phyloP scores from a whole-genome alignment of 2,797 vertebrate species.

The Etheostoma perlongum region DNA sequence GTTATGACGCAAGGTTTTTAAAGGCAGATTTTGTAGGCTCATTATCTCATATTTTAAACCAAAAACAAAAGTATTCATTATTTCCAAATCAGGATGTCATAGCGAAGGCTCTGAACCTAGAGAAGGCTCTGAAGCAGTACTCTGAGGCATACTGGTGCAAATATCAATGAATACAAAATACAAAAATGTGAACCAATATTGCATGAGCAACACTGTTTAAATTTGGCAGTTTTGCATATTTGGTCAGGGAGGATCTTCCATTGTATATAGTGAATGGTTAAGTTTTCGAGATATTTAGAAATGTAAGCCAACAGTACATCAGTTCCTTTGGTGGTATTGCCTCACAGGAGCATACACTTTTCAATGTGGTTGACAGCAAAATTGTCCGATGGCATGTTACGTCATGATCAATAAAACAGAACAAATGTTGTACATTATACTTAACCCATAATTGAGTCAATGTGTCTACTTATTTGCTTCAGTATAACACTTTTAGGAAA shows the following conservation, averaged over 20 bases:
- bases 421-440: not conserved
- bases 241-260: not conserved
- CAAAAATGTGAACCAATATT: not conserved
- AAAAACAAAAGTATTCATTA: conserved; percentile 34
- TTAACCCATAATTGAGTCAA: not conserved
- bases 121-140: not conserved
- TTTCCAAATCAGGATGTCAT: conserved; percentile 19
- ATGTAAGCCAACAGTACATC: not conserved
- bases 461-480: not conserved
- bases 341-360: not conserved
- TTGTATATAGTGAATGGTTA: not conserved
- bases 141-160: not conserved
- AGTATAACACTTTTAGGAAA: too few species aligned
- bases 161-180: not conserved
- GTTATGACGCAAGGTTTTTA: conserved; percentile 38
- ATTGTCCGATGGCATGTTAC: not conserved
- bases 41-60: conserved; percentile 33
- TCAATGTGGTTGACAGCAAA: not conserved
- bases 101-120: not conserved
- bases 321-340: not conserved
- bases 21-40: conserved; percentile 25
- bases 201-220: not conserved
- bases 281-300: not conserved
- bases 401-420: conserved; percentile 5
- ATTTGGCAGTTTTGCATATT: not conserved